phyloP scores from a whole-genome alignment of 1,140 invertebrate species.

The Drosophila nikananu region DNA sequence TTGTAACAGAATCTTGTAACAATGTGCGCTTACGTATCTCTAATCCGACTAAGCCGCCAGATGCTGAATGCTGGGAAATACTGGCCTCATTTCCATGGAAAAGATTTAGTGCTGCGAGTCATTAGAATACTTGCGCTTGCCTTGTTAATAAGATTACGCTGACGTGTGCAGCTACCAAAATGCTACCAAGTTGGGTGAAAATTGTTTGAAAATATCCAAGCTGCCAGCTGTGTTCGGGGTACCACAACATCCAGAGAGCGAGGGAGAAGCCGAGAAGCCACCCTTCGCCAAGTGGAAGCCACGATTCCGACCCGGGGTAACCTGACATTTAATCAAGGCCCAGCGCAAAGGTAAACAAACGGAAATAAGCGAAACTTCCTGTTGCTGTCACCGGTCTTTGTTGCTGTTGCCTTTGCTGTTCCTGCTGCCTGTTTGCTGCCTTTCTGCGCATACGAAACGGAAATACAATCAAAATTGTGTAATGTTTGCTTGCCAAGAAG shows the following conservation, averaged over 20 bases:
- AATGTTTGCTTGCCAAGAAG: conserved; percentile 71
- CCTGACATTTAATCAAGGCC: conserved; percentile 81
- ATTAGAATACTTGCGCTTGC: conserved; percentile 41
- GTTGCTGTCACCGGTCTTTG: conserved; percentile 65
- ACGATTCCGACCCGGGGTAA: conserved; percentile 24
- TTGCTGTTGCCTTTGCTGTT: conserved; percentile 40
- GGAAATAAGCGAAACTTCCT: conserved; percentile 83
- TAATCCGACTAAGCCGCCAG: conserved; percentile 37
- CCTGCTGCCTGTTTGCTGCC: conserved; percentile 49
- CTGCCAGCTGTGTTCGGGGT: conserved; percentile 18
- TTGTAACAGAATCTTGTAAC: background rate
- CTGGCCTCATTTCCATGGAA: conserved; percentile 4
- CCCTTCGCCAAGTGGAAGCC: conserved; percentile 13
- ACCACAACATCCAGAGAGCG: conserved; percentile 19
- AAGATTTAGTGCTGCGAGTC: conserved; percentile 27
- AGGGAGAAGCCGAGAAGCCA: conserved; percentile 7
- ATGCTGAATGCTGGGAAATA: background rate
- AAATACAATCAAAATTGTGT: conserved; percentile 83
- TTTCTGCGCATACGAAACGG: conserved; percentile 75
- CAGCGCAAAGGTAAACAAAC: conserved; percentile 81
- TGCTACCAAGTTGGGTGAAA: conserved; percentile 9
- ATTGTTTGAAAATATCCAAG: conserved; percentile 25
- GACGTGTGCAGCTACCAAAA: conserved; percentile 20
- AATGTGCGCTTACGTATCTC: background rate
- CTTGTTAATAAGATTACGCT: conserved; percentile 48